Evolutionary conservation across 2,888 invertebrate genomes (phyloP).

Genomic region (Polydesmus complanatus): DNA sequence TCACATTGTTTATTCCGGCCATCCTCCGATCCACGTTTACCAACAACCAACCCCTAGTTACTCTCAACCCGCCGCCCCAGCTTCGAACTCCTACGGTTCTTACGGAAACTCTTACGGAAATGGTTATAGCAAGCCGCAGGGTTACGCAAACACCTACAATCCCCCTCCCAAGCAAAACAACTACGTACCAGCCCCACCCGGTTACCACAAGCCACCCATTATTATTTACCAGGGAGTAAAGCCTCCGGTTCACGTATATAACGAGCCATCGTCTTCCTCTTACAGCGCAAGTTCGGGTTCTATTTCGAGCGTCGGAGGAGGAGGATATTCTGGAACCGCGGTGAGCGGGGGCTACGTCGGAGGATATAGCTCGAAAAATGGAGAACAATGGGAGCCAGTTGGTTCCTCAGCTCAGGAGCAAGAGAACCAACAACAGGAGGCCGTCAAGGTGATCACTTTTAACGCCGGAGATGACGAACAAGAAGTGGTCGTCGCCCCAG

Average conservation of each 20-base stretch:
- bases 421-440: not conserved
- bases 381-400: conserved; percentile 14
- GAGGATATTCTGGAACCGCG: not conserved
- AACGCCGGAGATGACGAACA: not conserved
- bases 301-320: not conserved
- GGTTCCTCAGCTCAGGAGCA: not conserved
- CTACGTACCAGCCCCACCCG: conserved; percentile 27
- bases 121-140: conserved; percentile 6
- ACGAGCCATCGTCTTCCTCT: conserved; percentile 11
- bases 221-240: conserved; percentile 31
- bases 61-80: conserved; percentile 25
- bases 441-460: not conserved
- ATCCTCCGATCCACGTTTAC: conserved; percentile 31
- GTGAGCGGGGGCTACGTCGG: not conserved
- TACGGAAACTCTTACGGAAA: not conserved
- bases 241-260: conserved; percentile 31
- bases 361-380: conserved; percentile 18
- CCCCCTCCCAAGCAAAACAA: conserved; percentile 12
- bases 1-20: conserved; percentile 30
- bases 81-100: conserved; percentile 1
- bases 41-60: conserved; percentile 25
- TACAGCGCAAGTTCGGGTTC: conserved; percentile 4
- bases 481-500: not conserved
- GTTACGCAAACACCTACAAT: conserved; percentile 10
- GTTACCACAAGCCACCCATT: conserved; percentile 29